Base-by-base conservation (phyloP, 1,140 invertebrate genomes). In the Ips typographus region DNA sequence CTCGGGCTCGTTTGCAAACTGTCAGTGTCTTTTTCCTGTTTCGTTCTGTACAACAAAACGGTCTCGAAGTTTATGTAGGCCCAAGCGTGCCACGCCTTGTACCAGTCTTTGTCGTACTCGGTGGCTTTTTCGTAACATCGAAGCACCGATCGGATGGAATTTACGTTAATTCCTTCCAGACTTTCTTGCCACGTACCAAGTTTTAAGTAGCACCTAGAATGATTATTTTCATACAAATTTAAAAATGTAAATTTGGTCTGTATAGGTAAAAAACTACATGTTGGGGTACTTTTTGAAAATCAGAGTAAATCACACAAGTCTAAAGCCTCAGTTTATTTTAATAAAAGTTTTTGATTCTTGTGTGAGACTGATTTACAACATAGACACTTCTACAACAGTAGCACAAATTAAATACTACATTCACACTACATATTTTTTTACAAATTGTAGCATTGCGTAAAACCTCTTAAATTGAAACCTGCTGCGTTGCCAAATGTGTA, bases 1-100 rank as follows among this genome's bases (percentile, higher is more conserved):
- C 71, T 39, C 55, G 59, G 78, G 74, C 53, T 73, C 70, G 67
- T 55, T 22, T 47, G 62, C 3, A 2, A 2, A 42, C 36, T 49
- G n/a, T 60, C 64, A 22, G 3, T 7, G 38, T 70, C 72, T 79
- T 79, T 73, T 4, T 84, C 84, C 47, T 77, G 83, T 77, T 86
- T 87, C 75, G 90, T 91, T 80, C 94, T 96, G 80, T 94, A 94
- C 81, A 94, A 95, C 1, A 96, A 78, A 7, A 99, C 94, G 1
- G 96, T 93, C 82, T 99, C 95, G 78, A 97, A 99, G 80, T 99
- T 99, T 86, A 96, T 97, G 73, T 96, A 97, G 0, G 98, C 98
- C 87, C 94, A 97, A 1, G 95, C 89, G 81, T 99, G 97, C 95
- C 98, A 99, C 0, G 97, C 97, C 86, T 98, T 94, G 76, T 95